Evolutionary conservation across 2,888 invertebrate genomes (phyloP).

Genomic region (Drosophila mercatorum): DNA sequence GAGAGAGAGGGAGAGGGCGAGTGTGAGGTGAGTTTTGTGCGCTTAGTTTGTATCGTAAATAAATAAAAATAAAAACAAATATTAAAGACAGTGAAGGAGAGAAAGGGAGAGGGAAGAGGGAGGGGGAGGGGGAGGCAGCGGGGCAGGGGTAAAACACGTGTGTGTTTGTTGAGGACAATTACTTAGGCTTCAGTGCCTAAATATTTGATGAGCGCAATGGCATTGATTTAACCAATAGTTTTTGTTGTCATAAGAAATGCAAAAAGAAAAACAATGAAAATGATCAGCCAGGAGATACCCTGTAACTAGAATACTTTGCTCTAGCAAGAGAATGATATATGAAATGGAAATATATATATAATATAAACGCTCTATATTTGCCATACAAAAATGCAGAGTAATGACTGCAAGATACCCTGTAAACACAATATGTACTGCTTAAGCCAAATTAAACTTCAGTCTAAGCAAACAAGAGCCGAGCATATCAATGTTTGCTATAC

Average conservation of each 20-base stretch:
- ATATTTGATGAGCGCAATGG: constrained; percentile 58
- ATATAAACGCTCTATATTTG: no score
- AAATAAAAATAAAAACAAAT: constrained; percentile 60
- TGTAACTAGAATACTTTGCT: neutral
- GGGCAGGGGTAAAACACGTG: constrained; percentile 5
- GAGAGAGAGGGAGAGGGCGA: constrained; percentile 1
- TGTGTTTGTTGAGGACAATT: constrained; percentile 44
- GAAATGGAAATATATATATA: no score
- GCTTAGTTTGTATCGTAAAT: constrained; percentile 59
- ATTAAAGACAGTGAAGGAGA: constrained; percentile 23
- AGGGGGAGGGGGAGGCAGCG: neutral
- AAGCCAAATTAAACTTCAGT: neutral
- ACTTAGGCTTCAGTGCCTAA: constrained; percentile 55
- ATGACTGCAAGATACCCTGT: neutral
- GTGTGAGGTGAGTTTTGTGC: constrained; percentile 17
- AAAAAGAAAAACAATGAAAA: neutral
- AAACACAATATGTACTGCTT: no score
- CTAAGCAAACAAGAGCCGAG: no score
- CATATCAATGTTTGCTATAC: no score
- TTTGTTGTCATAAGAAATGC: constrained; percentile 2
- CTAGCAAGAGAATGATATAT: neutral
- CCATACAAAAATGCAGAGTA: no score
- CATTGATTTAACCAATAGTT: constrained; percentile 40
- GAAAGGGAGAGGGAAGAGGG: neutral
- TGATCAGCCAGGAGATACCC: neutral